These are phyloP conservation scores for Pedetes capensis DNA, from an alignment of 2,113 vertebrate genomes.

Conservation along the genomic window DNA sequence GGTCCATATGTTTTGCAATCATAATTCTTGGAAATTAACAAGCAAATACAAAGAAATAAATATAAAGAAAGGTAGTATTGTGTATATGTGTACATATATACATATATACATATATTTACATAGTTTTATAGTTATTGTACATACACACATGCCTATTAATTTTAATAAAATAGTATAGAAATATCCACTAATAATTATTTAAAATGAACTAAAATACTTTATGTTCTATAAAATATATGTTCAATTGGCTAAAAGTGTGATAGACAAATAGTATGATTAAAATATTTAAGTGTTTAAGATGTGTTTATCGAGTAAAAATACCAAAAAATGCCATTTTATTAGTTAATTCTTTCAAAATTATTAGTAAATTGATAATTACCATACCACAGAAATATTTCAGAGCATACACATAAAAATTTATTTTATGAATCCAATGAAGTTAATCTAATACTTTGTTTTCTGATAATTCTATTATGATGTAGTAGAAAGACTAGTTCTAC, in stretches of 20 bases:
- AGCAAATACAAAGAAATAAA: not conserved
- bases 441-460: not conserved
- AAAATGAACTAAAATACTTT: not conserved
- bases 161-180: not conserved
- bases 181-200: not conserved
- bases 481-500: not conserved
- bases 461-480: not conserved
- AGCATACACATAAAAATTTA: not conserved
- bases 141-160: not conserved
- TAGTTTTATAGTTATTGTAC: not conserved
- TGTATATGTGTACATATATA: not conserved
- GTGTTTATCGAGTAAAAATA: not conserved
- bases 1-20: not conserved
- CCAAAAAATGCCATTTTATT: not conserved
- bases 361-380: not conserved
- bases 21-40: not conserved
- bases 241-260: not conserved
- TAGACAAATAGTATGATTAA: not conserved
- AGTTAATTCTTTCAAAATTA: not conserved
- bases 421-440: not conserved
- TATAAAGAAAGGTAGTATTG: not conserved
- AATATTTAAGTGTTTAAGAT: not conserved
- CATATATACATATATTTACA: not conserved
- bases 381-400: not conserved
- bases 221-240: not conserved